Percentiles rank a stretch among this genome's conserved stretches.
Conservation (phyloP, 2,113 vertebrate species). For the Hemiprocne comata region DNA sequence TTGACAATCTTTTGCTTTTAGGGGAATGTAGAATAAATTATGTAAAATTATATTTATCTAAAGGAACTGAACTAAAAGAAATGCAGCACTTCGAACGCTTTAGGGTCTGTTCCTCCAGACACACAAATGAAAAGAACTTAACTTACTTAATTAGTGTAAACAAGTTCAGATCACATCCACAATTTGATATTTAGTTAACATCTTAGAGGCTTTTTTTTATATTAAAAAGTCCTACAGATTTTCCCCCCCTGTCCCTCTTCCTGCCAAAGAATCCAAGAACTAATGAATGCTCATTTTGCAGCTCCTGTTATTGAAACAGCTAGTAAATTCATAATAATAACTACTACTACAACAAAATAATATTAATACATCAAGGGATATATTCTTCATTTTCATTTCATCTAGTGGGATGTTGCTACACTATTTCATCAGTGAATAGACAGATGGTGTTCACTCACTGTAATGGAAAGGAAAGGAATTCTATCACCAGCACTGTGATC, state of each 20-base stretch:
- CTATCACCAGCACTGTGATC: background rate
- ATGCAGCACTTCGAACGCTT: background rate
- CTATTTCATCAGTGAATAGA: background rate
- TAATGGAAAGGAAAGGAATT: constrained; percentile 31
- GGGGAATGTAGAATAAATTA: background rate
- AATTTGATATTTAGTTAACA: background rate
- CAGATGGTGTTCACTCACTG: background rate
- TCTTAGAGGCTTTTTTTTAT: background rate
- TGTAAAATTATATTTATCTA: background rate
- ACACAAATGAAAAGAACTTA: background rate
- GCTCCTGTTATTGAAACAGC: background rate
- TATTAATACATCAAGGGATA: constrained; percentile 3
- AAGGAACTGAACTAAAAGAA: background rate
- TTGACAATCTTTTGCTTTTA: background rate
- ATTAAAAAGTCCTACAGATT: background rate
- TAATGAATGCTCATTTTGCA: background rate
- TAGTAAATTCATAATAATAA: background rate
- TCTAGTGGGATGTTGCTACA: background rate
- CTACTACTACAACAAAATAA: background rate
- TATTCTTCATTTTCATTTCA: constrained; percentile 49
- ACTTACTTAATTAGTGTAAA: background rate
- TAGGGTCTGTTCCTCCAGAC: background rate
- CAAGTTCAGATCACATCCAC: background rate
- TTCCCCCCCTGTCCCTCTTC: fast-evolving
- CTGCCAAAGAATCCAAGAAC: background rate